A percentile compares a stretch with the other conserved stretches of the same genome.
These are phyloP conservation scores for Sycophila sp. DNA, from an alignment of 1,140 invertebrate species.

Conservation along the genomic window DNA sequence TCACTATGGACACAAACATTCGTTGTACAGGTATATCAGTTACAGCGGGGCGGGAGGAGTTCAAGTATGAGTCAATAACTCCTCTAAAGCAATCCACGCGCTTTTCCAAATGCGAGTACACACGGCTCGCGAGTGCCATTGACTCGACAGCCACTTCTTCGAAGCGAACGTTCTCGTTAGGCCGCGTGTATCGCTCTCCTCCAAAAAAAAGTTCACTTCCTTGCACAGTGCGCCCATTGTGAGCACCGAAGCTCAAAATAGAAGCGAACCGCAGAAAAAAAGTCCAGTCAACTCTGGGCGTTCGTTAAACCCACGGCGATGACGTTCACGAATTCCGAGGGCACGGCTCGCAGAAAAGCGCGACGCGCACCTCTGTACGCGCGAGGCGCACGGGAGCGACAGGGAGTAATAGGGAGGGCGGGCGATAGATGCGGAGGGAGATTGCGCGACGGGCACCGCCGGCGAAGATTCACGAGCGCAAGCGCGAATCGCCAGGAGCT, in stretches of 20 bases:
- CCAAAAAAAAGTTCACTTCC: not conserved
- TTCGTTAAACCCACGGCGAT: too few species aligned
- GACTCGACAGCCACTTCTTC: conserved; percentile 5
- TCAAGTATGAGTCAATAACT: conserved; percentile 4
- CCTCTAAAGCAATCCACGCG: not conserved
- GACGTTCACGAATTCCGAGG: too few species aligned
- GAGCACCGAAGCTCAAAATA: not conserved
- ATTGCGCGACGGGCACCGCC: conserved; percentile 17
- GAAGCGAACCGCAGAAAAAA: not conserved
- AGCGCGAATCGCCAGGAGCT: conserved; percentile 19
- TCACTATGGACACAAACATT: too few species aligned
- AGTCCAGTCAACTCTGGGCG: too few species aligned
- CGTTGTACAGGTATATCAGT: too few species aligned
- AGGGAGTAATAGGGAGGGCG: not conserved
- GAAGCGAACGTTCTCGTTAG: not conserved
- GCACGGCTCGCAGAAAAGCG: too few species aligned
- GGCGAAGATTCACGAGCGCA: conserved; percentile 32
- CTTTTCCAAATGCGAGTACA: not conserved
- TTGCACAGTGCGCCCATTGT: not conserved
- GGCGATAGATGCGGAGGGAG: conserved; percentile 17
- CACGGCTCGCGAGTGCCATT: not conserved
- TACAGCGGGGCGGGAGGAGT: not conserved
- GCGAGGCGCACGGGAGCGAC: not conserved
- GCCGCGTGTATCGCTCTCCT: not conserved
- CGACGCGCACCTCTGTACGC: too few species aligned